These are phyloP conservation scores for Sebastiscus tertius DNA, from an alignment of 2,797 vertebrate species.

Conservation along the genomic window DNA sequence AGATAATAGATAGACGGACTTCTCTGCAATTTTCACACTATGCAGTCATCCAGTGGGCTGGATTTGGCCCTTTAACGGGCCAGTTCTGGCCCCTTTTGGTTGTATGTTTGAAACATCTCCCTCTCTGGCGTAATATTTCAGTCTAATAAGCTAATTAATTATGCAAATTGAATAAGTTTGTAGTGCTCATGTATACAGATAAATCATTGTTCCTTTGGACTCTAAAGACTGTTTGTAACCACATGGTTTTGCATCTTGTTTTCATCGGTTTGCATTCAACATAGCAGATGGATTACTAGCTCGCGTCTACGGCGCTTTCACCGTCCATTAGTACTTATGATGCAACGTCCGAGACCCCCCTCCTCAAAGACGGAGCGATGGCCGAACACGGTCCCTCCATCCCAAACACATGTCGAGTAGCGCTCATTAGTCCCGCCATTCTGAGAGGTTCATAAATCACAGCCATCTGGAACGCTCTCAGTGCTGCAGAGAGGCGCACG, in stretches of 20 bases:
- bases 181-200: background rate
- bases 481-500: slow-evolving; percentile 8
- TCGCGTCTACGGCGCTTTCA: background rate
- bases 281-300: slow-evolving; percentile 6
- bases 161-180: background rate
- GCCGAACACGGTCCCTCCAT: slow-evolving; percentile 49
- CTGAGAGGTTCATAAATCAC: slow-evolving; percentile 67
- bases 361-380: slow-evolving; percentile 46
- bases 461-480: slow-evolving; percentile 61
- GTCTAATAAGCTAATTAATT: background rate
- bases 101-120: background rate
- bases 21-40: too few relatives aligned
- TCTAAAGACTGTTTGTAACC: background rate
- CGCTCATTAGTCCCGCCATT: slow-evolving; percentile 64
- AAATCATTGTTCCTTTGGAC: background rate
- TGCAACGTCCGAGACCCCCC: slow-evolving; percentile 22
- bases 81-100: too few relatives aligned
- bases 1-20: too few relatives aligned
- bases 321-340: slow-evolving; percentile 17
- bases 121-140: background rate
- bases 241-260: background rate
- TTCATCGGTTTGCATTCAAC: background rate
- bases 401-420: slow-evolving; percentile 61
- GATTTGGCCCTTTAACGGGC: too few relatives aligned
- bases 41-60: too few relatives aligned